Conservation (phyloP, 1,140 invertebrate genomes). For the Drosophila burlai region DNA sequence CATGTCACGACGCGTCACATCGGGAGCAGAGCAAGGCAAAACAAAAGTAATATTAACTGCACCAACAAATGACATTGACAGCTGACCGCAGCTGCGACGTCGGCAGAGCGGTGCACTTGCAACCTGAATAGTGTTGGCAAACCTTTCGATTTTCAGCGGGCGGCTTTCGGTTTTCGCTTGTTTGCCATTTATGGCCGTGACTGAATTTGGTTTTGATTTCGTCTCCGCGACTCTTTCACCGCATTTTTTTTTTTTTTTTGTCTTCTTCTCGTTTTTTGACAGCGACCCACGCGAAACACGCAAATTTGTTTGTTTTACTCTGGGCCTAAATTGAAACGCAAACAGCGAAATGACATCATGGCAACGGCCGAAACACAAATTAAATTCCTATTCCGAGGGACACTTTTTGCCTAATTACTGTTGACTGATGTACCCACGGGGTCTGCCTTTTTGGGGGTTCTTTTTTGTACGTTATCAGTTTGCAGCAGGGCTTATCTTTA, state of each 20-base stretch:
- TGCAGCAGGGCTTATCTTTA: constrained; percentile 21
- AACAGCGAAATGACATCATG: constrained; percentile 66
- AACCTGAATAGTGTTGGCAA: constrained; percentile 23
- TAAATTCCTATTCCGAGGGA: constrained; percentile 37
- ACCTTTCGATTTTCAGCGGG: constrained; percentile 11
- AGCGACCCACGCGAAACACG: constrained; percentile 57
- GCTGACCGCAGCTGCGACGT: constrained; percentile 45
- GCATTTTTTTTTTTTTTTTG: background rate
- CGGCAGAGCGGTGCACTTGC: constrained; percentile 34
- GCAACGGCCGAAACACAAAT: constrained; percentile 28
- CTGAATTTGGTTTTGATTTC: constrained; percentile 27
- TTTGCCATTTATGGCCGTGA: constrained; percentile 64
- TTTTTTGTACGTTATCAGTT: constrained; percentile 20
- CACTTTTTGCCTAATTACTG: constrained; percentile 43
- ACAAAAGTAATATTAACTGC: constrained; percentile 26
- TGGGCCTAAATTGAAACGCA: constrained; percentile 52
- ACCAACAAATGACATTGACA: constrained; percentile 53
- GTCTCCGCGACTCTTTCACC: constrained; percentile 3
- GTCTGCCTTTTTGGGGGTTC: constrained; percentile 5
- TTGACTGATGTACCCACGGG: constrained; percentile 32
- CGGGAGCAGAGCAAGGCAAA: constrained; percentile 20
- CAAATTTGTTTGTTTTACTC: constrained; percentile 56
- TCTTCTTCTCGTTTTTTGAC: constrained; percentile 16
- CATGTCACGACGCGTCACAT: constrained; percentile 48
- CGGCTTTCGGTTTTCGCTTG: constrained; percentile 30